A percentile compares a stretch with the other conserved stretches of the same genome.
Evolutionary conservation across 2,797 vertebrate species (phyloP).

Genomic region (Alfaro cultratus): DNA sequence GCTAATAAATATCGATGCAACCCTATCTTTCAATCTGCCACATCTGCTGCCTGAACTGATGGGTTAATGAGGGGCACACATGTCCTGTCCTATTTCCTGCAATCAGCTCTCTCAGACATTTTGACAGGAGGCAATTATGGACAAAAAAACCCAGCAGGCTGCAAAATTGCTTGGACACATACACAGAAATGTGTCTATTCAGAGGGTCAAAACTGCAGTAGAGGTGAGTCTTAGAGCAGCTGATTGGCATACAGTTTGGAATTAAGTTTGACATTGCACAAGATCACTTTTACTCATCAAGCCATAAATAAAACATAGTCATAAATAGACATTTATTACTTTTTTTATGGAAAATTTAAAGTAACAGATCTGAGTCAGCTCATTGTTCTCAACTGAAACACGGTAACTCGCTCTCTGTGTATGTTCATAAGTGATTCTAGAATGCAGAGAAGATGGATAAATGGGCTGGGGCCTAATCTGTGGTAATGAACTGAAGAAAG

Average conservation of each 20-base stretch:
- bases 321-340: slow-evolving; percentile 16
- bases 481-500: background rate
- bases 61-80: slow-evolving; percentile 81
- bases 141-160: slow-evolving; percentile 70
- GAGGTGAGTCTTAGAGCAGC: slow-evolving; percentile 51
- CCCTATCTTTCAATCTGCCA: slow-evolving; percentile 76
- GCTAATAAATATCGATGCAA: slow-evolving; percentile 62
- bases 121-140: slow-evolving; percentile 85
- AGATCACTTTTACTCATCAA: slow-evolving; percentile 29
- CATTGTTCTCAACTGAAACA: background rate
- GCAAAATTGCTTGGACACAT: slow-evolving; percentile 71
- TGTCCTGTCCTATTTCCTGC: slow-evolving; percentile 79
- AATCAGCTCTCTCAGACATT: slow-evolving; percentile 81
- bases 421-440: background rate
- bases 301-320: slow-evolving; percentile 12
- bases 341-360: background rate
- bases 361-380: background rate
- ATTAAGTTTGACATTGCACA: slow-evolving; percentile 46
- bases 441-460: background rate
- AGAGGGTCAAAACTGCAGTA: slow-evolving; percentile 57
- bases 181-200: slow-evolving; percentile 59
- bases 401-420: background rate
- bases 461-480: background rate
- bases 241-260: slow-evolving; percentile 54
- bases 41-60: slow-evolving; percentile 75